A percentile compares a stretch with the other conserved stretches of the same genome.
phyloP scores from a whole-genome alignment of 2,113 vertebrate genomes.

The Psittacula cyanocephala region DNA sequence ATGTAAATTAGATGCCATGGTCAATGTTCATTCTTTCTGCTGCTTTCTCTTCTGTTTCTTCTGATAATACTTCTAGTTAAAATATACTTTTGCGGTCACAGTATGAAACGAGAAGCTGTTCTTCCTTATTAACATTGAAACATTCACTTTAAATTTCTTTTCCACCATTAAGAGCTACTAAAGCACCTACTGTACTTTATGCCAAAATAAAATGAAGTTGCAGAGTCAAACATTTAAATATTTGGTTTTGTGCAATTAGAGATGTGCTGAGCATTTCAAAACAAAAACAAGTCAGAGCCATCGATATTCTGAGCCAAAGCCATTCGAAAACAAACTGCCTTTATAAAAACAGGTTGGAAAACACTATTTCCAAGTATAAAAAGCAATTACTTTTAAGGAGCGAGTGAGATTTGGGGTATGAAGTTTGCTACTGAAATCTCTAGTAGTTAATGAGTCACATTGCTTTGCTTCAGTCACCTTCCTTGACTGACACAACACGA shows the following conservation, averaged over 20 bases:
- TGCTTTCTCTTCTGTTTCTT: neutral
- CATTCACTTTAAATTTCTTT: neutral
- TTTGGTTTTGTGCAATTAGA: neutral
- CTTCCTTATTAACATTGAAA: neutral
- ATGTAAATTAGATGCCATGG: neutral
- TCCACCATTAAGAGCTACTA: neutral
- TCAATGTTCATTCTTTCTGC: neutral
- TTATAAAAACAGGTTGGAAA: neutral
- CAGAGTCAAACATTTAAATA: neutral
- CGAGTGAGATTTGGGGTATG: neutral
- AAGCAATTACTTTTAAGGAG: slow-evolving; percentile 14
- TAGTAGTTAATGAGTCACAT: neutral
- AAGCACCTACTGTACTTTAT: neutral
- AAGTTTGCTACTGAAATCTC: neutral
- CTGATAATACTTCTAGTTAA: neutral
- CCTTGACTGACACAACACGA: neutral
- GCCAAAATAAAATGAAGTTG: slow-evolving; percentile 5
- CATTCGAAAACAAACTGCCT: neutral
- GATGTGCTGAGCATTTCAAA: neutral
- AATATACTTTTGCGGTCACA: neutral
- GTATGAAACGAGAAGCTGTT: neutral
- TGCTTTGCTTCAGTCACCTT: neutral
- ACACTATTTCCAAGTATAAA: neutral
- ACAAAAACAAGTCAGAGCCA: neutral
- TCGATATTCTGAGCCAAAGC: neutral